Evolutionary conservation across 2,113 vertebrate genomes (phyloP), one percentile per base, ranked within the genome.

Genomic region (Psophia crepitans): DNA sequence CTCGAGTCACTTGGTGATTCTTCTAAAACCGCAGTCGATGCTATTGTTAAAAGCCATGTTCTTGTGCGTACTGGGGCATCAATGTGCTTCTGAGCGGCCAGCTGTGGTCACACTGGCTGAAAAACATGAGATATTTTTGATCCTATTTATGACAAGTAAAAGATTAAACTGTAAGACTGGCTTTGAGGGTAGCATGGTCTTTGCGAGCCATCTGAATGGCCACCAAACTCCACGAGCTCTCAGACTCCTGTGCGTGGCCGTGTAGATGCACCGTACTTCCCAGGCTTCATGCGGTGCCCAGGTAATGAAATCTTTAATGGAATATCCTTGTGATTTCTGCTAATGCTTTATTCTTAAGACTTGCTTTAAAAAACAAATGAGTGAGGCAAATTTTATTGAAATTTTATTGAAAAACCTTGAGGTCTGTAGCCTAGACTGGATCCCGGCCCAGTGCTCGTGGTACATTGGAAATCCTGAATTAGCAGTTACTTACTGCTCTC

Each of bases 71-170:
- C 44, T 20, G 74, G 30, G 27, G 8, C 35, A 22, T 28, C 39
- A 22, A 17, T 35, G 33, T 11, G 23, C 28, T 63, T 27, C 78
- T 56, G 18, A 43, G 35, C 1, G 3, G n/a, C 17, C 41, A 3
- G 32, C n/a, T 56, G 5, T 2, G 43, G 57, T n/a, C 9, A 0
- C 6, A 0, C 44, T 43, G 44, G 24, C 43, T 79, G 54, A 35
- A 73, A 80, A 83, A 16, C 46, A 13, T 22, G 14, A 8, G 1
- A 0, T 41, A 5, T 13, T 64, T 91, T 86, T 75, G 64, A 43
- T 71, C 33, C 35, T 63, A 5, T 53, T 74, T 10, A 58, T 71
- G 70, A 68, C 54, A 71, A 66, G 64, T 28, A 80, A 64, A 75
- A 81, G 27, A 33, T 14, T 1, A 28, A 76, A 9, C 48, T 6